A percentile compares a stretch with the other conserved stretches of the same genome.
These are phyloP conservation scores for Eudemis profundana DNA, from an alignment of 2,888 invertebrate genomes.

Conservation along the genomic window DNA sequence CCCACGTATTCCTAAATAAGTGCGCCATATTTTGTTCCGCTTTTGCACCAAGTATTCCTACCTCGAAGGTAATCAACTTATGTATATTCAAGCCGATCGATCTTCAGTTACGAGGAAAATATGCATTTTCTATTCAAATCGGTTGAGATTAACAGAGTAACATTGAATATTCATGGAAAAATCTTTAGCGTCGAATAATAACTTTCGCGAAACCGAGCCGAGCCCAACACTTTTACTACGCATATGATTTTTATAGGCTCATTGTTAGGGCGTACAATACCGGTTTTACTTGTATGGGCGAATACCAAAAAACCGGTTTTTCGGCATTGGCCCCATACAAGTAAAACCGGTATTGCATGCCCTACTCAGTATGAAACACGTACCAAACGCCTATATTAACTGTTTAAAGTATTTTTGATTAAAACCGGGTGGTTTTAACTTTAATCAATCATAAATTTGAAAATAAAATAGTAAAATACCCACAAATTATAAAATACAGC, in stretches of 20 bases:
- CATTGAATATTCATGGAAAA: constrained; percentile 38
- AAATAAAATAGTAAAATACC: no score
- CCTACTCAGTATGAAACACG: no score
- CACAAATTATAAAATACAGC: no score
- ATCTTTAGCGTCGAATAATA: constrained; percentile 26
- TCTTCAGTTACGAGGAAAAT: constrained; percentile 5
- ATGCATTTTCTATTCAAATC: constrained; percentile 21
- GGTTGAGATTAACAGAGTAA: constrained; percentile 21
- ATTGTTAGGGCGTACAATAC: no score
- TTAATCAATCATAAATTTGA: no score
- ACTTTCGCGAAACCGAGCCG: constrained; percentile 1
- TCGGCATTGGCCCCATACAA: no score
- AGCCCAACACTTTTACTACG: constrained; percentile 11
- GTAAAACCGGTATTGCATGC: no score
- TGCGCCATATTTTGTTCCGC: neutral
- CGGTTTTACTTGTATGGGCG: no score
- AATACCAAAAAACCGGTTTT: no score
- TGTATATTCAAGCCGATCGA: constrained; percentile 2
- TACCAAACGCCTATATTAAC: no score
- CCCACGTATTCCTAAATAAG: neutral
- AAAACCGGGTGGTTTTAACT: no score
- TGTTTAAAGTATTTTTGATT: no score
- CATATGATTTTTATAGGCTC: neutral
- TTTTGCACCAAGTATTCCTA: neutral
- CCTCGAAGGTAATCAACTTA: neutral